Percentiles rank a stretch among this genome's conserved stretches.
These are phyloP conservation scores for Daboia siamensis DNA, from an alignment of 2,113 vertebrate species.

Conservation along the genomic window DNA sequence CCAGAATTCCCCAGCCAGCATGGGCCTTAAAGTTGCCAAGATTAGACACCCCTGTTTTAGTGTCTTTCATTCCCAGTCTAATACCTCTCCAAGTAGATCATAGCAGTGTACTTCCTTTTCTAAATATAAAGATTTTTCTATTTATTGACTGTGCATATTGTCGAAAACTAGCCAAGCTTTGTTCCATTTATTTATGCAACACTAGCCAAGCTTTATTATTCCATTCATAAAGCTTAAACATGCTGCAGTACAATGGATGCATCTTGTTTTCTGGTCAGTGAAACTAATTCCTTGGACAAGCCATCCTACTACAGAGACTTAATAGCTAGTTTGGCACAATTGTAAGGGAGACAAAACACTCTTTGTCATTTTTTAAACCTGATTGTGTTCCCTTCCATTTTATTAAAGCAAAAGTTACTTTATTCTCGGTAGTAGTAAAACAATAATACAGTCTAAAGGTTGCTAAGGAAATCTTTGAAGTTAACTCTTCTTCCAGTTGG, in stretches of 20 bases:
- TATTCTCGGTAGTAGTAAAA: neutral
- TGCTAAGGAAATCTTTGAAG: neutral
- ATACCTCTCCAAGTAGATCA: neutral
- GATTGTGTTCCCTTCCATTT: neutral
- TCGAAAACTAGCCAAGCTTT: neutral
- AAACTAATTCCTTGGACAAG: neutral
- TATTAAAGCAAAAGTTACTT: neutral
- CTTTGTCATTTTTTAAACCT: neutral
- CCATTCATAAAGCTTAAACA: neutral
- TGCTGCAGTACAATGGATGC: neutral
- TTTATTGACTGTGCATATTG: neutral
- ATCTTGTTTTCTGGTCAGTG: neutral
- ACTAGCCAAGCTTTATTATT: neutral
- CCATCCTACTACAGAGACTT: neutral
- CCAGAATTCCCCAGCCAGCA: neutral
- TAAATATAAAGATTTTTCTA: constrained; percentile 31
- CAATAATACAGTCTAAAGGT: neutral
- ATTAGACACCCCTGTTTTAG: neutral
- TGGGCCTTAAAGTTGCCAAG: neutral
- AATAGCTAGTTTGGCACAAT: neutral
- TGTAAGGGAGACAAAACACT: neutral
- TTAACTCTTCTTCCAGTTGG: neutral
- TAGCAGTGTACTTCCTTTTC: neutral
- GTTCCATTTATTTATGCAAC: too few species aligned
- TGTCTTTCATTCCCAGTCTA: neutral